Conservation (phyloP, 1,140 invertebrate species). For the Euura lappo region DNA sequence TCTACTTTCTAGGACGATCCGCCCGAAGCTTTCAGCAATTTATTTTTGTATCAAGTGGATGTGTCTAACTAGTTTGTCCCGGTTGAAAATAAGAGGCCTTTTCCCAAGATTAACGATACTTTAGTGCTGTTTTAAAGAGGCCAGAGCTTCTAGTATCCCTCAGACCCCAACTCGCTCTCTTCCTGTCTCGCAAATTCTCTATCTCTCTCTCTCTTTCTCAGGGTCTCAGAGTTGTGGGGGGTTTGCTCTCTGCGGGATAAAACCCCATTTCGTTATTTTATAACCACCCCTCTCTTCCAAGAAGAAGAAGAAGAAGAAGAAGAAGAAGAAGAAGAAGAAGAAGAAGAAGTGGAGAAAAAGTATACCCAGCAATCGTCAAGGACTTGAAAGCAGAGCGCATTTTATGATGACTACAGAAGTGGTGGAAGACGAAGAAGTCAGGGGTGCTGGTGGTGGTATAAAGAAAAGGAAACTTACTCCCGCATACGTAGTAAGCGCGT, state of each 20-base stretch:
- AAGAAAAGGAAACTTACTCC: constrained; percentile 5
- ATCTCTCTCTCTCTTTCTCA: constrained; percentile 14
- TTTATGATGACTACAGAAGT: constrained; percentile 52
- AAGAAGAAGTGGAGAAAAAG: not conserved
- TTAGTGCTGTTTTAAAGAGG: constrained; percentile 6
- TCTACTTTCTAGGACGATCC: too few relatives aligned
- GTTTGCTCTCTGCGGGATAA: constrained; percentile 14
- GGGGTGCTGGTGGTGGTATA: not conserved
- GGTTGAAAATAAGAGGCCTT: not conserved
- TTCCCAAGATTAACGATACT: constrained; percentile 7
- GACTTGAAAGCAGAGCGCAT: constrained; percentile 45
- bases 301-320: not conserved
- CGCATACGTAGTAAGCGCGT: not conserved
- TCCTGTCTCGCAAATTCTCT: constrained; percentile 26
- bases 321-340: not conserved
- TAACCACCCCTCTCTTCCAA: not conserved
- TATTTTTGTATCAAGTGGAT: constrained; percentile 7
- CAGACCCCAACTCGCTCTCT: constrained; percentile 15
- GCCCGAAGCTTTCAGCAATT: not conserved
- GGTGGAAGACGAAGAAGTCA: constrained; percentile 18
- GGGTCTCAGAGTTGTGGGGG: not conserved
- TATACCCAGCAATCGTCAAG: constrained; percentile 34
- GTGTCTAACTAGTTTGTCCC: constrained; percentile 5
- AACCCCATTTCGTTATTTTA: constrained; percentile 22
- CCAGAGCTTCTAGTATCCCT: constrained; percentile 19